phyloP scores from a whole-genome alignment of 2,797 vertebrate genomes.

The Syngnathus acus region DNA sequence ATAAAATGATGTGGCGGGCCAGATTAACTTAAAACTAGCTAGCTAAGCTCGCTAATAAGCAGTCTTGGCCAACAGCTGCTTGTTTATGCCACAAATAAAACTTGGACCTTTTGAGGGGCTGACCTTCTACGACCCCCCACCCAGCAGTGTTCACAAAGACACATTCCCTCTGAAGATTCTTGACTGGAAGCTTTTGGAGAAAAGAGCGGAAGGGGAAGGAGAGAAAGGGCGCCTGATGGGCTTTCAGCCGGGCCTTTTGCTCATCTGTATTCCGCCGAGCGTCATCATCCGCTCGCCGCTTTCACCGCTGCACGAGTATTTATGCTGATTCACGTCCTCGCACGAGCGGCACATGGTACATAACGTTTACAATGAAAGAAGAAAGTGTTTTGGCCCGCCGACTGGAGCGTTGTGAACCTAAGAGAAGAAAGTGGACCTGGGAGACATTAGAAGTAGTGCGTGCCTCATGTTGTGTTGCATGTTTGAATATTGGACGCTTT shows the following conservation, averaged over 20 bases:
- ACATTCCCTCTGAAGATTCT: constrained; percentile 36
- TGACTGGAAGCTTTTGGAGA: constrained; percentile 11
- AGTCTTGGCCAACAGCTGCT: not conserved
- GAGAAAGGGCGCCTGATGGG: constrained; percentile 34
- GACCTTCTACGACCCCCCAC: constrained; percentile 26
- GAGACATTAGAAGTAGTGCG: not conserved
- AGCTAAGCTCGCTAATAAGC: no score
- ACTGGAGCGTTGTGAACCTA: not conserved
- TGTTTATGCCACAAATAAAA: constrained; percentile 10
- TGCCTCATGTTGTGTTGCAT: not conserved
- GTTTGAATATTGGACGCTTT: not conserved
- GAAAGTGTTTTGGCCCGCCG: not conserved
- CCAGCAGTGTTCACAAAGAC: constrained; percentile 24
- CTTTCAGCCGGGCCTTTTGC: constrained; percentile 35
- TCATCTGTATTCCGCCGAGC: constrained; percentile 55
- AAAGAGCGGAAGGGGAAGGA: constrained; percentile 14
- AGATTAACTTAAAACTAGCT: no score
- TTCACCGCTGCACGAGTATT: constrained; percentile 37
- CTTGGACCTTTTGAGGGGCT: constrained; percentile 28
- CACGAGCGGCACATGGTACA: constrained; percentile 1
- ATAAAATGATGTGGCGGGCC: no score
- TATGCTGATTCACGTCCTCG: constrained; percentile 7
- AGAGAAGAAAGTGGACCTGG: not conserved
- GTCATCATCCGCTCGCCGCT: constrained; percentile 31
- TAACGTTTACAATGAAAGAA: constrained; percentile 3